Conservation (phyloP, 2,113 vertebrate species). For the Artemisiospiza belli region DNA sequence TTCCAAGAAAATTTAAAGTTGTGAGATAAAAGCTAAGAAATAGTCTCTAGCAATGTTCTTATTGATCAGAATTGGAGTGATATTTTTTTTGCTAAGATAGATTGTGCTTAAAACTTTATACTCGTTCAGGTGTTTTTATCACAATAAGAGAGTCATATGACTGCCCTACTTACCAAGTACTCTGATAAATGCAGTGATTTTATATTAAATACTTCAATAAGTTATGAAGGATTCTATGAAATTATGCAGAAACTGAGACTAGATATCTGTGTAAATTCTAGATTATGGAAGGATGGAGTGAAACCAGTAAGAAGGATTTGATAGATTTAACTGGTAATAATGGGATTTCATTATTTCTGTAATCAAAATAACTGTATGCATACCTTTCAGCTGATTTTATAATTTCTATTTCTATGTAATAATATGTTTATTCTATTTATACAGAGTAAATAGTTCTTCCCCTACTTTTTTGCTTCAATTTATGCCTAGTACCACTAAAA, state of each 20-base stretch:
- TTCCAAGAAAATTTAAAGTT: neutral
- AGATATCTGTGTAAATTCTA: neutral
- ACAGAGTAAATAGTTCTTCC: neutral
- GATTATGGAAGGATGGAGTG: neutral
- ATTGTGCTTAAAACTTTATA: neutral
- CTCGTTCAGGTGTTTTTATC: neutral
- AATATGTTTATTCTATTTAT: neutral
- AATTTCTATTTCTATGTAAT: neutral
- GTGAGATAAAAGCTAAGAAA: neutral
- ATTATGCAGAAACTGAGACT: neutral
- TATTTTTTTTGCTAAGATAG: neutral
- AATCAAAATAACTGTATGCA: fast-evolving
- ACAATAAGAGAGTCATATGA: neutral
- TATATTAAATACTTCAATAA: neutral
- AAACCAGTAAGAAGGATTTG: neutral
- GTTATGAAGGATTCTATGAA: neutral
- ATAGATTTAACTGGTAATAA: neutral
- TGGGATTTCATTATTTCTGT: neutral
- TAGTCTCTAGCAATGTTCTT: neutral
- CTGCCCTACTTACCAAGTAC: neutral
- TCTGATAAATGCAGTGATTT: neutral
- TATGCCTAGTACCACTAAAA: neutral
- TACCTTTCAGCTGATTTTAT: neutral
- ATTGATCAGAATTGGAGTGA: neutral
- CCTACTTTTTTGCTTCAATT: neutral